phyloP scores from a whole-genome alignment of 2,113 vertebrate genomes.

The Mobula birostris region DNA sequence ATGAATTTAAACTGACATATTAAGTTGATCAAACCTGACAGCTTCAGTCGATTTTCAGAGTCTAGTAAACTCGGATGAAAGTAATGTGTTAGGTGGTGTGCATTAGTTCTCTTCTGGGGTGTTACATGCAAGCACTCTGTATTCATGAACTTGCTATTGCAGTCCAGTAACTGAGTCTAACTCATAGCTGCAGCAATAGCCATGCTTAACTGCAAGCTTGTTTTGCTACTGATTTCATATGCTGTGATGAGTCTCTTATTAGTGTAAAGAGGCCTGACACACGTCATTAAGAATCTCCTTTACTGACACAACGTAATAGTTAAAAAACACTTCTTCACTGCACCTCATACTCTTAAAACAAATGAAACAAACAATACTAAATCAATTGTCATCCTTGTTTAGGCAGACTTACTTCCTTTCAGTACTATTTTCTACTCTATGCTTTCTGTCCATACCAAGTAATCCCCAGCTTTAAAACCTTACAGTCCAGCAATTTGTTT shows the following conservation, averaged over 20 bases:
- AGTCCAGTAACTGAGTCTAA: neutral
- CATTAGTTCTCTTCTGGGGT: neutral
- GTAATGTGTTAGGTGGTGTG: neutral
- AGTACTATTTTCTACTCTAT: neutral
- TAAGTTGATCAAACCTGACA: neutral
- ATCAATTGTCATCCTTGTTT: neutral
- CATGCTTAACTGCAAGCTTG: neutral
- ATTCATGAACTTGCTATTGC: neutral
- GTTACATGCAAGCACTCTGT: neutral
- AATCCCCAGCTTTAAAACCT: neutral
- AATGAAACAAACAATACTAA: neutral
- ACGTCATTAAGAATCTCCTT: neutral
- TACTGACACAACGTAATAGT: neutral
- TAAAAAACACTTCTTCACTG: neutral
- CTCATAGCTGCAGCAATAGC: neutral
- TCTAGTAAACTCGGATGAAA: neutral
- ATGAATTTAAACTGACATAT: neutral
- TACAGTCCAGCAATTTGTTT: neutral
- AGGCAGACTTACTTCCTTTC: neutral
- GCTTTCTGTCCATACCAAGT: neutral
- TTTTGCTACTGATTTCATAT: neutral
- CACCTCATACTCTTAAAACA: neutral
- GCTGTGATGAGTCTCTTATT: neutral
- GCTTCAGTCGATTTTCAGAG: neutral
- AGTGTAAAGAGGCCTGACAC: neutral